Evolutionary conservation across 2,797 vertebrate genomes (phyloP), one percentile per base, ranked within the genome.

Genomic region (Clamator glandarius): DNA sequence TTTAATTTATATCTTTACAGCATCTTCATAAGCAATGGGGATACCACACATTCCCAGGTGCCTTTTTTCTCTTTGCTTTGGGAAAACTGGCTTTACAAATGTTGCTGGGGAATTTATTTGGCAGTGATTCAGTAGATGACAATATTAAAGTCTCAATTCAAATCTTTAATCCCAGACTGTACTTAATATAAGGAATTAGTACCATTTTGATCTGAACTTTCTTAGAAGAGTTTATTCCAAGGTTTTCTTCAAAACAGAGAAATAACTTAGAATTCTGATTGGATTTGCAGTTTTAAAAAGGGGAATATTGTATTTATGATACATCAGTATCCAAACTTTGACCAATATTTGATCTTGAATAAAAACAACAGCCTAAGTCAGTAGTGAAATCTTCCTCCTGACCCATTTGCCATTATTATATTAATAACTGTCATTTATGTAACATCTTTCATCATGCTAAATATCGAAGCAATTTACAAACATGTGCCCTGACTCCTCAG

Each of bases 401-500:
- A 96, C 85, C 80, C 61, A 17, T 92, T 81, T 91, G 83, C 84
- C 55, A 74, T 80, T 91, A 79, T 91, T 92, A 76, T 82, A 90
- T 89, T 95, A 92, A 93, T 91, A 96, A 87, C 89, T 92, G 90
- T 75, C 83, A 87, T 83, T 95, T 96, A 72, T 87, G 81, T 87
- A 87, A 70, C 74, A 66, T 76, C 90, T 93, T 91, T 87, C 80
- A 90, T 96, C 83, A 19, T 0, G 3, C 67, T 87, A 91, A 87
- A 84, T 94, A 91, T 92, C 92, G 67, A 51, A 62, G 82, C 83
- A 91, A 92, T 95, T 97, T 96, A 93, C 90, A 89, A 97, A 91
- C 95, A 95, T 10, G 57, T 92, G 85, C 85, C 85, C 63, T 25
- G 77, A 94, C 84, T 93, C 87, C 91, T 95, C n/a, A 28, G 89